These are phyloP conservation scores for Melierax canorus DNA, from an alignment of 2,113 vertebrate species.

Conservation along the genomic window DNA sequence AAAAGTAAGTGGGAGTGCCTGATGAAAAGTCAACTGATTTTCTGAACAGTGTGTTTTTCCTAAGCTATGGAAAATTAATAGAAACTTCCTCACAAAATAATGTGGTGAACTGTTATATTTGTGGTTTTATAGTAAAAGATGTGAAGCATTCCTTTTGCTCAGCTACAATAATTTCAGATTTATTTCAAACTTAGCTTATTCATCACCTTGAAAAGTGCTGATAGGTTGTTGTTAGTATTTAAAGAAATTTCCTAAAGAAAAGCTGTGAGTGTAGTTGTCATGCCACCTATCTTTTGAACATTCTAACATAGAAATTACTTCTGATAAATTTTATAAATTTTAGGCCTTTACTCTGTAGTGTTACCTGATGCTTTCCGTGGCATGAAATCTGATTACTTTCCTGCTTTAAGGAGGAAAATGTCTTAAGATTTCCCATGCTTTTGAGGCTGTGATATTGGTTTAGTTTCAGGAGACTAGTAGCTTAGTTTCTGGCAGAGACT, in stretches of 20 bases:
- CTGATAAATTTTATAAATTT: not conserved
- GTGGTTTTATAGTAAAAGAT: not conserved
- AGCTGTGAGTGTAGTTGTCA: not conserved
- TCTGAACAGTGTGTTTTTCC: not conserved
- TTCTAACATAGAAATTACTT: not conserved
- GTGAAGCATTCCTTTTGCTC: not conserved
- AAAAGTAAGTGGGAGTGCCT: not conserved
- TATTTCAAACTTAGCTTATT: not conserved
- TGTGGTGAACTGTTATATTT: not conserved
- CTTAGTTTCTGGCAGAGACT: not conserved
- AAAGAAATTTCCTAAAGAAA: not conserved
- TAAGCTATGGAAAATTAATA: not conserved
- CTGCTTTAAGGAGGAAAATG: not conserved
- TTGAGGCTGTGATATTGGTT: not conserved
- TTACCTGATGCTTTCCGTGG: not conserved
- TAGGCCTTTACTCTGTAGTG: not conserved
- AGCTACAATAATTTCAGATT: not conserved
- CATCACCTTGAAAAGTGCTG: not conserved
- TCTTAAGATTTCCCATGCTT: not conserved
- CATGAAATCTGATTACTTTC: not conserved
- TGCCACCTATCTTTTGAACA: not conserved
- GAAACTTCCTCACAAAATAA: not conserved
- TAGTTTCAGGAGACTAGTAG: not conserved
- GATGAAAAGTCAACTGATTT: not conserved
- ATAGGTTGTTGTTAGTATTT: fast-evolving